Conservation (phyloP, 92 coral and sea anemone genomes). For the Nematostella vectensis region DNA sequence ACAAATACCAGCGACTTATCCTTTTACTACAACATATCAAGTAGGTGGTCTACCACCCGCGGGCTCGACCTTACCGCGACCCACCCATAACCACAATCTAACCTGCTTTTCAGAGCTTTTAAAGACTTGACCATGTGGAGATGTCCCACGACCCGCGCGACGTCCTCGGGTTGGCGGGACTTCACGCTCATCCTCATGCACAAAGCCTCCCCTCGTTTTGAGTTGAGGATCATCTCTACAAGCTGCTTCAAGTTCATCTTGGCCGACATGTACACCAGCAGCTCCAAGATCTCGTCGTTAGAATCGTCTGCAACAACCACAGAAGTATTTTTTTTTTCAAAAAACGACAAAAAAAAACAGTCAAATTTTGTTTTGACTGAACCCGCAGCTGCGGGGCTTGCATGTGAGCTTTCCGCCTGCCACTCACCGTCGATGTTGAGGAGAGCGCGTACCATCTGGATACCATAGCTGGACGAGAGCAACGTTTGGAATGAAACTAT, state of each 20-base stretch:
- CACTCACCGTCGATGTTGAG: not conserved
- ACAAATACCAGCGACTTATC: no score
- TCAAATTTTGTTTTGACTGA: no score
- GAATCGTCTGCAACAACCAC: not conserved
- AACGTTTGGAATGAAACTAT: not conserved
- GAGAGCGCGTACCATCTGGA: no score
- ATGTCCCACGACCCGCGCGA: conserved; percentile 31
- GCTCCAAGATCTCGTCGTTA: conserved; percentile 1
- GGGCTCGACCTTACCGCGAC: no score
- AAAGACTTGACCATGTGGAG: conserved; percentile 13
- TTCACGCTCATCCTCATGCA: conserved; percentile 11
- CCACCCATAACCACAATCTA: no score
- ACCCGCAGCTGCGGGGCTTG: no score
- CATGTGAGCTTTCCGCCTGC: not conserved
- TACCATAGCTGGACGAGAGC: no score
- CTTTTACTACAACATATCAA: no score
- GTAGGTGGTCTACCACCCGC: no score
- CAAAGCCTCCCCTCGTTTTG: conserved; percentile 12
- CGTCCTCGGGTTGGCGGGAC: conserved; percentile 23
- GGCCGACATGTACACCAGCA: conserved; percentile 11
- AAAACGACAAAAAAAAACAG: not conserved
- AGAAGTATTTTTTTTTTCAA: not conserved
- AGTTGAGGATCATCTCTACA: conserved; percentile 28
- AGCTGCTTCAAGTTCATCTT: not conserved
- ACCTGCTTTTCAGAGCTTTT: conserved; percentile 8